Evolutionary conservation across 1,140 invertebrate genomes (phyloP).

Genomic region (Ceratoteleas bidentatus): DNA sequence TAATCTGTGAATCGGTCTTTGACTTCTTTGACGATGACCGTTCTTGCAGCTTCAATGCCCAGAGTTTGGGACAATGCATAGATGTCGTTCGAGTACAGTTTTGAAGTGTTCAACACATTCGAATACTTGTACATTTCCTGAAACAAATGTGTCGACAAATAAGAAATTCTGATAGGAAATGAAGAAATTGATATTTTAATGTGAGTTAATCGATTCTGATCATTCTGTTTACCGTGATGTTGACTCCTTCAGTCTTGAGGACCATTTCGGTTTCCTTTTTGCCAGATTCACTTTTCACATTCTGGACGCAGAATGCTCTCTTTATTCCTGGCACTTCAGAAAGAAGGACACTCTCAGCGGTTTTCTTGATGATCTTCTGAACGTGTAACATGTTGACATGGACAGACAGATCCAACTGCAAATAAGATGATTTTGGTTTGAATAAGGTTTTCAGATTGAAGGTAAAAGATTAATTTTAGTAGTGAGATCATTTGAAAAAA

Average conservation of each 20-base stretch:
- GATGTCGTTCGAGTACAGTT: conserved; percentile 96
- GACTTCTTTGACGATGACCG: conserved; percentile 94
- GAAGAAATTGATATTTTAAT: no score
- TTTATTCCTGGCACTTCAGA: conserved; percentile 91
- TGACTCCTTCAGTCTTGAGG: conserved; percentile 97
- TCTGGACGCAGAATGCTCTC: conserved; percentile 86
- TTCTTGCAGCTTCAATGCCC: conserved; percentile 97
- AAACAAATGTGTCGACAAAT: no score
- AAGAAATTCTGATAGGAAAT: no score
- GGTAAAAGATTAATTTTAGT: no score
- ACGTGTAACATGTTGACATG: no score
- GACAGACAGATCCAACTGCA: no score
- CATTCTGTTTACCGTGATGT: conserved; percentile 86
- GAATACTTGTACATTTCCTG: conserved; percentile 93
- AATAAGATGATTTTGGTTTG: no score
- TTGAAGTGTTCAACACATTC: conserved; percentile 91
- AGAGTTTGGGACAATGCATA: conserved; percentile 94
- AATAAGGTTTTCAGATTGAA: no score
- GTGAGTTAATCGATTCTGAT: no score
- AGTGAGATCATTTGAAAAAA: no score
- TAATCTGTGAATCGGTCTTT: conserved; percentile 97
- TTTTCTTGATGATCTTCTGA: background rate
- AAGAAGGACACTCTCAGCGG: conserved; percentile 82
- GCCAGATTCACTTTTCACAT: no score
- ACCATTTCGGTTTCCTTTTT: conserved; percentile 83